These are phyloP conservation scores for Hyaena hyaena DNA, from an alignment of 2,113 vertebrate species.

Conservation along the genomic window DNA sequence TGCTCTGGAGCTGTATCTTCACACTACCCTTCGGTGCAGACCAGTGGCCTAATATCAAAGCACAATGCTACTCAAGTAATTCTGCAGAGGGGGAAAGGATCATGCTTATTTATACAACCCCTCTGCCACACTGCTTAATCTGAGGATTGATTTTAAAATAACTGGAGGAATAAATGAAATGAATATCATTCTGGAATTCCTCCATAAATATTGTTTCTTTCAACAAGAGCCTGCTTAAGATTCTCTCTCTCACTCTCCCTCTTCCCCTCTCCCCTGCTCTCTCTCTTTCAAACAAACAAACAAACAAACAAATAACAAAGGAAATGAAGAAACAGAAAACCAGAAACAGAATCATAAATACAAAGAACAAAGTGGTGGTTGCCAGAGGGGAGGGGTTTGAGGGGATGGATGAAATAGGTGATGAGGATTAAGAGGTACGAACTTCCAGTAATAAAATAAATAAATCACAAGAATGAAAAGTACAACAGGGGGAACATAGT, in stretches of 20 bases:
- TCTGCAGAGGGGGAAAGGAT: neutral
- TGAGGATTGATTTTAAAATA: neutral
- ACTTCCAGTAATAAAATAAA: neutral
- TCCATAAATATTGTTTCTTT: neutral
- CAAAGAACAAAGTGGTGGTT: neutral
- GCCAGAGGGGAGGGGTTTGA: neutral
- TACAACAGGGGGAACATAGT: neutral
- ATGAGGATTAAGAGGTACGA: neutral
- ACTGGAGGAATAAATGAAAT: neutral
- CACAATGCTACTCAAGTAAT: neutral
- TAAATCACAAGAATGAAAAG: neutral
- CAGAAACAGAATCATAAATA: neutral
- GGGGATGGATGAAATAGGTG: neutral
- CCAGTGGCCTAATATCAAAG: neutral
- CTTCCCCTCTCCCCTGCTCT: too few relatives aligned
- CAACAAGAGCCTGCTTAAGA: neutral
- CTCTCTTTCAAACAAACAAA: too few relatives aligned
- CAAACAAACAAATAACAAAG: too few relatives aligned
- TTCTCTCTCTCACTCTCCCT: too few relatives aligned
- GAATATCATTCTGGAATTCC: neutral
- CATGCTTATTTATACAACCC: neutral
- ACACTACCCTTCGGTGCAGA: neutral
- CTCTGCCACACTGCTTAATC: neutral
- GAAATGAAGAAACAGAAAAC: neutral
- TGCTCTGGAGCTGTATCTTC: neutral